Conservation (phyloP, 2,888 invertebrate genomes). For the Ichneumoninae sp. region DNA sequence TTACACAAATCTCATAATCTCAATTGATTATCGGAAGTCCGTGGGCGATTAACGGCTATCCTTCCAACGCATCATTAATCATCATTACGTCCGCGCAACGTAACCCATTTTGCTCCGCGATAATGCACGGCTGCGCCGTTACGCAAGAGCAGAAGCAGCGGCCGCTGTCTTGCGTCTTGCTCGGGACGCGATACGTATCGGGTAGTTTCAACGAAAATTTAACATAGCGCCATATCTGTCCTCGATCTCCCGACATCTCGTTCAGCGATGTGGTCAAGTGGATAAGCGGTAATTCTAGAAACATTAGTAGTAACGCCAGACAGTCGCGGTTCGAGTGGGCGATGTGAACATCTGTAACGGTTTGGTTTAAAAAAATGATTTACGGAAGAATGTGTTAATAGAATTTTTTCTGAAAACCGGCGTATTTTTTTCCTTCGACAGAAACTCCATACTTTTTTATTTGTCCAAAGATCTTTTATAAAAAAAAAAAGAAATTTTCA, state of each 20-base stretch:
- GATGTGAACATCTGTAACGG: not conserved
- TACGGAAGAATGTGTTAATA: constrained; percentile 30
- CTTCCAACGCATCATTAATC: constrained; percentile 2
- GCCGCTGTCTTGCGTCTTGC: constrained; percentile 1
- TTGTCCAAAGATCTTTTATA: not conserved
- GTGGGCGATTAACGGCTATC: constrained; percentile 37
- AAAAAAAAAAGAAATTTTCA: not conserved
- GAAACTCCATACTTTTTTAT: not conserved
- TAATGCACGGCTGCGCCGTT: constrained; percentile 18
- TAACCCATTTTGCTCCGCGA: constrained; percentile 13
- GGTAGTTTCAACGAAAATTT: constrained; percentile 41
- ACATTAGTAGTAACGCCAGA: constrained; percentile 9
- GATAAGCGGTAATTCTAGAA: constrained; percentile 57
- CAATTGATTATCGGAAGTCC: constrained; percentile 19
- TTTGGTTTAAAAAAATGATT: not conserved
- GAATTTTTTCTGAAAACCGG: not conserved
- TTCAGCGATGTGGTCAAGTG: constrained; percentile 53
- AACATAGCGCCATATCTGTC: constrained; percentile 47
- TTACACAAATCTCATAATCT: constrained; percentile 23
- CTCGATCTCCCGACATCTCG: constrained; percentile 50
- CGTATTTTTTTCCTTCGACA: not conserved
- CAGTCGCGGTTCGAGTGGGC: constrained; percentile 15
- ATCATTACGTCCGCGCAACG: not conserved
- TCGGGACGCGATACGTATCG: constrained; percentile 28
- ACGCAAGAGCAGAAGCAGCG: constrained; percentile 15